phyloP scores from a whole-genome alignment of 2,888 invertebrate genomes.

The Embidobia sp. region DNA sequence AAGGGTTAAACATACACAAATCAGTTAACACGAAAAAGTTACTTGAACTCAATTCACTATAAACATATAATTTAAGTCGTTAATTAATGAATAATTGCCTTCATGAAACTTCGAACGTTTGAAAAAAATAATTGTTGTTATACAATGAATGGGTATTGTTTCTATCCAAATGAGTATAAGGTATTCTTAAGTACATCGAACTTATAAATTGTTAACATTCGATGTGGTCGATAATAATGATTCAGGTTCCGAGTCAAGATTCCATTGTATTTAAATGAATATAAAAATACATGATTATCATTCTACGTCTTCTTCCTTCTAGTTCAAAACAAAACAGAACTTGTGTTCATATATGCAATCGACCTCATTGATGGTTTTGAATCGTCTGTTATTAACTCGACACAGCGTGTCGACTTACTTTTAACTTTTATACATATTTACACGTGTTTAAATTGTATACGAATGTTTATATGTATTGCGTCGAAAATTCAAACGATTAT shows the following conservation, averaged over 20 bases:
- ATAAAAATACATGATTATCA: neutral
- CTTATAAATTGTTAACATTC: slow-evolving; percentile 45
- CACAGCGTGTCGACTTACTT: slow-evolving; percentile 54
- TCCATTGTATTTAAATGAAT: slow-evolving; percentile 23
- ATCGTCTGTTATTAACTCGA: slow-evolving; percentile 41
- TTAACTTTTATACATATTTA: slow-evolving; percentile 60
- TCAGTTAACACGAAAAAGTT: too few relatives aligned
- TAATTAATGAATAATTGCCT: slow-evolving; percentile 18
- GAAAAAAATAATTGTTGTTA: slow-evolving; percentile 16
- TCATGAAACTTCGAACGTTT: slow-evolving; percentile 1
- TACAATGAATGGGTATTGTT: slow-evolving; percentile 18
- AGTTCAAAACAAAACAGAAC: neutral
- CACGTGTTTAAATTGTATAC: slow-evolving; percentile 39
- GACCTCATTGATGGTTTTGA: slow-evolving; percentile 46
- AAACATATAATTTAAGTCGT: slow-evolving; percentile 7
- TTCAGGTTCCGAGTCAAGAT: slow-evolving; percentile 21
- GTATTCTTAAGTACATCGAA: slow-evolving; percentile 23
- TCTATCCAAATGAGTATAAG: slow-evolving; percentile 19
- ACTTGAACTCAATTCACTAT: too few relatives aligned
- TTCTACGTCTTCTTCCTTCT: neutral
- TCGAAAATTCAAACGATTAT: slow-evolving; percentile 18
- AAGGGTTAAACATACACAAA: too few relatives aligned
- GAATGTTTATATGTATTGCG: slow-evolving; percentile 46
- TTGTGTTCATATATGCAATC: slow-evolving; percentile 22
- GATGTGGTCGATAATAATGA: slow-evolving; percentile 54